A percentile compares a stretch with the other conserved stretches of the same genome.
These are phyloP conservation scores for Hypomesus transpacificus DNA, from an alignment of 2,113 vertebrate genomes.

Conservation along the genomic window DNA sequence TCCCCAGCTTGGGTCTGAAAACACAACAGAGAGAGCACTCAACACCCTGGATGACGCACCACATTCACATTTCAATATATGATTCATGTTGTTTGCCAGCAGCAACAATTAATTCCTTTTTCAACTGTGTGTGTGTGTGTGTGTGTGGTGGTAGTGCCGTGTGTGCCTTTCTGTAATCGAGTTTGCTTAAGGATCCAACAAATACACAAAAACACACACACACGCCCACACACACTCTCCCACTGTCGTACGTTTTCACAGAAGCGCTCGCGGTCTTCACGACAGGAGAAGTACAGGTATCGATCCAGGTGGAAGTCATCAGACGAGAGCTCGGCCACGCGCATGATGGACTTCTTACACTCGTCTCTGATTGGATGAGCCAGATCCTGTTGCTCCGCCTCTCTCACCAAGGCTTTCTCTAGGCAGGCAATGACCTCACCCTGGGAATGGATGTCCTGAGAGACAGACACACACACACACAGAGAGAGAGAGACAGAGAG, in stretches of 20 bases:
- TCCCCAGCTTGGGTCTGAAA: conserved; percentile 85
- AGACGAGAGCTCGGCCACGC: conserved; percentile 85
- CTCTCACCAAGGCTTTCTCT: conserved; percentile 82
- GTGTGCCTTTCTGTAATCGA: too few relatives aligned
- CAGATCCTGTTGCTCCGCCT: conserved; percentile 75
- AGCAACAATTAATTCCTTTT: not conserved
- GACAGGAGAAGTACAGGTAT: conserved; percentile 84
- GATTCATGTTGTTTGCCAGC: too few relatives aligned
- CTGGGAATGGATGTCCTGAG: conserved; percentile 84
- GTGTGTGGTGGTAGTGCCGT: too few relatives aligned
- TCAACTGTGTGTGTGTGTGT: not conserved
- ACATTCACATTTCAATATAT: not conserved
- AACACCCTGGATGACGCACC: not conserved
- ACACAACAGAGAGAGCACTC: conserved; percentile 13
- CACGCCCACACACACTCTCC: not conserved
- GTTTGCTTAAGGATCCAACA: not conserved
- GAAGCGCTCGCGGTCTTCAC: conserved; percentile 84
- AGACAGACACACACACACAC: not conserved
- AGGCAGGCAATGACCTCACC: conserved; percentile 86
- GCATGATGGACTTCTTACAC: conserved; percentile 85
- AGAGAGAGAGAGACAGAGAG: not conserved
- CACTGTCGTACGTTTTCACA: conserved; percentile 80
- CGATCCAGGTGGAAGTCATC: conserved; percentile 85
- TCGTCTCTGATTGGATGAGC: conserved; percentile 72
- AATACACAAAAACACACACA: not conserved